phyloP scores from a whole-genome alignment of 2,113 vertebrate species.

The Lagopus muta region DNA sequence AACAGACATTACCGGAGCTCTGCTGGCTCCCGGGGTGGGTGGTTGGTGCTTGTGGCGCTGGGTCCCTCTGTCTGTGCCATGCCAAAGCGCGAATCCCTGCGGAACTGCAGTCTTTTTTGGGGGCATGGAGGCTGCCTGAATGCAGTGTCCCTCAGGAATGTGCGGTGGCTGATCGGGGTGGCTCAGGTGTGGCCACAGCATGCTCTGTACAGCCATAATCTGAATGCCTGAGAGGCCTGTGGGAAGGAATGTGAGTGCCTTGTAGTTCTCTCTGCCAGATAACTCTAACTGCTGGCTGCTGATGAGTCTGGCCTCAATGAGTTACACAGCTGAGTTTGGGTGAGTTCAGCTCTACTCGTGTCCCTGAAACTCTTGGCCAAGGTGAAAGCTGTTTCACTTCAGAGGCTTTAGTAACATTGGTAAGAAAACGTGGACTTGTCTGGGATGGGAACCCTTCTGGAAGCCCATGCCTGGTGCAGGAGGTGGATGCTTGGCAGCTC shows the following conservation, averaged over 20 bases:
- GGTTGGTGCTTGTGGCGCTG: background rate
- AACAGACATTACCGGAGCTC: background rate
- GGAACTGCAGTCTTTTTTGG: background rate
- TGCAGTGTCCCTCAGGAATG: slow-evolving; percentile 14
- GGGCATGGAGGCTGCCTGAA: background rate
- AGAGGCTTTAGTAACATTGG: background rate
- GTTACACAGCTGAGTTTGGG: slow-evolving; percentile 21
- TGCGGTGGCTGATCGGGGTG: background rate
- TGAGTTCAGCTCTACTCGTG: background rate
- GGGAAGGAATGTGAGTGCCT: slow-evolving; percentile 19
- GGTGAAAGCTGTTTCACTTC: background rate
- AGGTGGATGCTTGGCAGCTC: background rate
- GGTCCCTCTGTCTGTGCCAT: rapidly evolving
- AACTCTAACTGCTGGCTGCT: slow-evolving; percentile 1
- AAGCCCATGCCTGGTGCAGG: background rate
- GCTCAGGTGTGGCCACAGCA: background rate
- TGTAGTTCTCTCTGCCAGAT: background rate
- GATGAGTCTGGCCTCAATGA: background rate
- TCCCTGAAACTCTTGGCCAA: background rate
- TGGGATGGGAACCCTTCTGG: background rate
- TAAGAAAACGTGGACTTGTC: background rate
- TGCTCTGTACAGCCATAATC: background rate
- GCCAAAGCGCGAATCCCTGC: background rate
- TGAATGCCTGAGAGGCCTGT: slow-evolving; percentile 46
- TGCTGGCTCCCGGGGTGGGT: background rate